Evolutionary conservation across 2,888 invertebrate genomes (phyloP).

Genomic region (Slavum lentiscoides): DNA sequence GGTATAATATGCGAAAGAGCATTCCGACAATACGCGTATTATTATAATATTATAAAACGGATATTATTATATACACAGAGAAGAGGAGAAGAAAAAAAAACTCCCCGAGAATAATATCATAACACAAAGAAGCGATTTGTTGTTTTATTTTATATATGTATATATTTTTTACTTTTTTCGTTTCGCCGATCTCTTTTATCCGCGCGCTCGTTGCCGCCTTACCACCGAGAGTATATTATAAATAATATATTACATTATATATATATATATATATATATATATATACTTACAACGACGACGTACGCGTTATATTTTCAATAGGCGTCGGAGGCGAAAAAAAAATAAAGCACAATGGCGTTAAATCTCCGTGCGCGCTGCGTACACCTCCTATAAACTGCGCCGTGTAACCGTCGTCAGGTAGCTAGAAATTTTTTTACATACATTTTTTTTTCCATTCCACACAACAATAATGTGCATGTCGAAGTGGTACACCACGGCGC

Average conservation of each 20-base stretch:
- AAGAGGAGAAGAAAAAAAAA: not conserved
- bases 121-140: conserved; percentile 51
- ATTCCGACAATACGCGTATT: conserved; percentile 32
- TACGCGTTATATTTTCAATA: conserved; percentile 34
- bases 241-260: not conserved
- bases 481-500: conserved; percentile 18
- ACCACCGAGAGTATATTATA: not conserved
- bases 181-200: conserved; percentile 26
- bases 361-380: conserved; percentile 30
- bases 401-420: no score
- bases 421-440: not conserved
- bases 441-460: conserved; percentile 5
- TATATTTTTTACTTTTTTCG: no score
- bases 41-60: no score
- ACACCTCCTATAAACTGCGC: not conserved
- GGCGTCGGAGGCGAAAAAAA: conserved; percentile 47
- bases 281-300: not conserved
- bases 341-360: conserved; percentile 45
- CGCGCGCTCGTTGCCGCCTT: not conserved
- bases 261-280: not conserved
- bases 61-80: not conserved
- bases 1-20: not conserved
- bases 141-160: conserved; percentile 23
- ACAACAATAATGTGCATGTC: conserved; percentile 35
- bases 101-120: conserved; percentile 30